Conservation (phyloP, 2,888 invertebrate species). For the Drosophila eohydei region DNA sequence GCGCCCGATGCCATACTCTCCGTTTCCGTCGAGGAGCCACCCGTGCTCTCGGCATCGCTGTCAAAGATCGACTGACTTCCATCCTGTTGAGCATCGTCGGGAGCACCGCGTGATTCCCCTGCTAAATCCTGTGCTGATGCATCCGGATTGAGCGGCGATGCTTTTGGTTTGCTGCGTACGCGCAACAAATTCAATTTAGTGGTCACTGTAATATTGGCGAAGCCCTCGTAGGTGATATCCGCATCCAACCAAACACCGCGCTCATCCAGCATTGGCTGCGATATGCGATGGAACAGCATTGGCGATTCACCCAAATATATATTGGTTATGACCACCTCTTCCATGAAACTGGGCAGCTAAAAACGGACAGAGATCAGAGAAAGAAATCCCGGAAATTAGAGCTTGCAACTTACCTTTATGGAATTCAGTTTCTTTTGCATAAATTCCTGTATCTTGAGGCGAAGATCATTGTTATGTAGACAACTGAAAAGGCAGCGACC, state of each 20-base stretch:
- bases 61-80: conserved; percentile 82
- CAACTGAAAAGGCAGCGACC: conserved; percentile 84
- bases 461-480: conserved; percentile 75
- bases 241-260: conserved; percentile 94
- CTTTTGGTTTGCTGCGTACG: conserved; percentile 72
- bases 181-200: conserved; percentile 90
- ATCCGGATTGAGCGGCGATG: conserved; percentile 26
- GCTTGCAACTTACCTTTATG: conserved; percentile 74
- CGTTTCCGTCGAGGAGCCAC: conserved; percentile 83
- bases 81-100: conserved; percentile 42
- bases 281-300: conserved; percentile 87
- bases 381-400: accelerated
- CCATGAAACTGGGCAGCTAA: conserved; percentile 92
- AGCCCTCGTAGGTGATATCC: conserved; percentile 91
- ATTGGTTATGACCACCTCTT: conserved; percentile 90
- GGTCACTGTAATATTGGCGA: conserved; percentile 91
- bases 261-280: conserved; percentile 89
- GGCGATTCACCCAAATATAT: conserved; percentile 89
- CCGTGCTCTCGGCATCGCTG: conserved; percentile 84
- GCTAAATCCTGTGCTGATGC: conserved; percentile 9
- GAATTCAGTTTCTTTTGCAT: conserved; percentile 84
- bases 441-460: conserved; percentile 83
- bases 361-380: not conserved
- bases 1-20: conserved; percentile 72
- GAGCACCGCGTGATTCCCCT: conserved; percentile 30